Percentiles rank a stretch among this genome's conserved stretches.
These are phyloP conservation scores for Apotomis capreana DNA, from an alignment of 2,888 invertebrate genomes.

Conservation along the genomic window DNA sequence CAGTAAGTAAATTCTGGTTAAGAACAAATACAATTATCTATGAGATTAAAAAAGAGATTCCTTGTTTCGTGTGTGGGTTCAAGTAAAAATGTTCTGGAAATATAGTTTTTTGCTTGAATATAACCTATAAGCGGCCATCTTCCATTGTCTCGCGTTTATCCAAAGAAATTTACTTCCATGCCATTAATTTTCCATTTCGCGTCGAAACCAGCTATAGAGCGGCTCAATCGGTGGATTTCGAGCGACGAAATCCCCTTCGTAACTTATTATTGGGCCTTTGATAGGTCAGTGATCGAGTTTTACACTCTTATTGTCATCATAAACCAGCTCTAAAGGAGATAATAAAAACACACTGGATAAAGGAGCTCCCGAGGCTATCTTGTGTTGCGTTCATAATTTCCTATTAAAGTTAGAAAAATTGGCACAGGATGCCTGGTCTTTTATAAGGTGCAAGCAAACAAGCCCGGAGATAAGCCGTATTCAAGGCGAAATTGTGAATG, in stretches of 20 bases:
- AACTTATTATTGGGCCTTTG: constrained; percentile 61
- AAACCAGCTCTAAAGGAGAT: constrained; percentile 38
- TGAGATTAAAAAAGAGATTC: too few species aligned
- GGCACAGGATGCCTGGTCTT: constrained; percentile 61
- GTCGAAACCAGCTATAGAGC: constrained; percentile 70
- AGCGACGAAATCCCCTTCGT: constrained; percentile 62
- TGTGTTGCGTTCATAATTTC: constrained; percentile 67
- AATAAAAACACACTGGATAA: constrained; percentile 49
- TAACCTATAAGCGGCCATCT: constrained; percentile 43
- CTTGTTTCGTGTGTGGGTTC: too few species aligned
- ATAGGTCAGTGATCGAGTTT: constrained; percentile 41
- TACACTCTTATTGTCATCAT: constrained; percentile 45
- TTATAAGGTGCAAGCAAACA: constrained; percentile 71
- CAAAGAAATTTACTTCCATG: constrained; percentile 72
- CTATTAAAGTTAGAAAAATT: constrained; percentile 73
- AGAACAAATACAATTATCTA: too few species aligned
- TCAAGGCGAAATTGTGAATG: constrained; percentile 77
- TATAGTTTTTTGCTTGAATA: constrained; percentile 22
- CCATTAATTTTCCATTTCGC: constrained; percentile 77
- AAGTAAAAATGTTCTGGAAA: not conserved
- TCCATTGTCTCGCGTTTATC: constrained; percentile 68
- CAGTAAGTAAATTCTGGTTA: not conserved
- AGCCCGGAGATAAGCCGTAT: constrained; percentile 75
- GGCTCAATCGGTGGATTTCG: constrained; percentile 63
- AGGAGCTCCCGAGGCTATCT: constrained; percentile 52